Evolutionary conservation across 1,140 invertebrate genomes (phyloP), one percentile per base, ranked within the genome.

Genomic region (Neomicropteryx cornuta): DNA sequence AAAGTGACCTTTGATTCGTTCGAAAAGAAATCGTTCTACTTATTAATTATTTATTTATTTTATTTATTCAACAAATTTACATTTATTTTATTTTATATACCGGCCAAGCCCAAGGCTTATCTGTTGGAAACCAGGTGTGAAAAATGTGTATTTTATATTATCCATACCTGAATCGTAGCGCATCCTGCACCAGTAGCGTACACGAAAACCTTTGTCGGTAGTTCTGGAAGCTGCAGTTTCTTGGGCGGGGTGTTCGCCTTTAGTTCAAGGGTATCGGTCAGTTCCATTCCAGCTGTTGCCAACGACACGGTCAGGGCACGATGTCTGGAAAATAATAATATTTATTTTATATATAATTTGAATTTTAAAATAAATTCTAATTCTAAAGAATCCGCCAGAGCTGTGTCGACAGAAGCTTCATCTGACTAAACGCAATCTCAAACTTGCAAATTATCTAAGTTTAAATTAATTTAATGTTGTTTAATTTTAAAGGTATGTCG

Each of bases 141-240:
- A n/a, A n/a, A n/a, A n/a, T n/a, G n/a, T n/a, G n/a, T n/a, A n/a
- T n/a, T n/a, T n/a, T n/a, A n/a, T n/a, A n/a, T n/a, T n/a, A n/a
- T n/a, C n/a, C 29, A 43, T 51, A 75, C 75, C 61, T 76, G 73
- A 3, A 76, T 71, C 28, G 75, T 78, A 23, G 74, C 75, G 51
- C 75, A 78, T 0, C 75, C 75, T 18, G 74, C 75, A 18, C 75
- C 75, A 8, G 75, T 78, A 11, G 75, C 75, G 42, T 78, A 78
- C 6, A 77, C 71, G 44, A 78, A 77, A 1, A 78, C 75, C 59
- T 76, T 76, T 5, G 75, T 77, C 1, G 74, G 75, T 20, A 77
- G 48, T 4, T 72, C 74, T 1, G 75, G 75, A 8, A 77, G 51
- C 43, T 73, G 70, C 6, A 77, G 53, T 0, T 59, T 56, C 27